A percentile compares a stretch with the other conserved stretches of the same genome.
Conservation (phyloP, 2,113 vertebrate genomes). For the Mus spicilegus region DNA sequence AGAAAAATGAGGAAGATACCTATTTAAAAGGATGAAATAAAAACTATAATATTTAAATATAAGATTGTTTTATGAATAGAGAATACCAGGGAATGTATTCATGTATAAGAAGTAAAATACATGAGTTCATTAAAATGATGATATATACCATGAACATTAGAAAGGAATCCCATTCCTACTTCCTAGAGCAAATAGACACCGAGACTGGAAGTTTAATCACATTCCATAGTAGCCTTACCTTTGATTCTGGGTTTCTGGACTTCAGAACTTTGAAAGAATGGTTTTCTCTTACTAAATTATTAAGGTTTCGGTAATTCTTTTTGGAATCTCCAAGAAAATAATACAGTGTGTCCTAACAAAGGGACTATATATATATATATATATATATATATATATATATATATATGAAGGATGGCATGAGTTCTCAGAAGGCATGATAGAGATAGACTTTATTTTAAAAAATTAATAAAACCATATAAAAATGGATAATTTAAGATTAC, state of each 20-base stretch:
- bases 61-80: not conserved
- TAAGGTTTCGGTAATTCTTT: not conserved
- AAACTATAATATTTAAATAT: not conserved
- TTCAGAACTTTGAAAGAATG: not conserved
- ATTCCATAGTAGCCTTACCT: not conserved
- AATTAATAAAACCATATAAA: too few species aligned
- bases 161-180: not conserved
- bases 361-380: too few species aligned
- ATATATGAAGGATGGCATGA: too few species aligned
- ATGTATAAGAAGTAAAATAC: not conserved
- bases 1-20: not conserved
- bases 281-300: not conserved
- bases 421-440: too few species aligned
- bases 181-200: not conserved
- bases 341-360: not conserved
- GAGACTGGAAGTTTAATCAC: not conserved
- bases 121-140: not conserved
- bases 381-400: not conserved
- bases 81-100: not conserved
- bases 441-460: too few species aligned
- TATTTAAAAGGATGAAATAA: not conserved
- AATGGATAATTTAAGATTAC: too few species aligned
- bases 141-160: not conserved
- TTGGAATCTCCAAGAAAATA: not conserved
- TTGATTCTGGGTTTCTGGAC: not conserved